phyloP scores from a whole-genome alignment of 1,140 invertebrate genomes.

The Rhagoletis pomonella region DNA sequence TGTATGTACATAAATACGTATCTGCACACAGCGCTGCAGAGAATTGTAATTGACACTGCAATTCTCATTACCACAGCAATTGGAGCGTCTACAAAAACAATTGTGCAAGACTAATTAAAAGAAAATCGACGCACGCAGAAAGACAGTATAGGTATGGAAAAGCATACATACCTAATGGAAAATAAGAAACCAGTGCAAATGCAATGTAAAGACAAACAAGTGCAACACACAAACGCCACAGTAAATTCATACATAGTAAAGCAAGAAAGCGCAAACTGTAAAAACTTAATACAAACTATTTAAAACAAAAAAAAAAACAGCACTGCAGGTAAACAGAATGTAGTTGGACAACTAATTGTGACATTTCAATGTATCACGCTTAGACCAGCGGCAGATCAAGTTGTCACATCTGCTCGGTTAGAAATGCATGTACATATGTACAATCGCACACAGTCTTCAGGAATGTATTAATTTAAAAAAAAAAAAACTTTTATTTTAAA shows the following conservation, averaged over 20 bases:
- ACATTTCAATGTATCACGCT: no score
- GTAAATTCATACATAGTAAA: background rate
- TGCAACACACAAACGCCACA: background rate
- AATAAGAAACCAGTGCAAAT: constrained; percentile 31
- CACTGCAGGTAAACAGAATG: constrained; percentile 26
- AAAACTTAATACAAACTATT: no score
- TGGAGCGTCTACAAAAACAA: constrained; percentile 10
- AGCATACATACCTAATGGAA: background rate
- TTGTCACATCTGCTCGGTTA: no score
- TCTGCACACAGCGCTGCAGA: no score
- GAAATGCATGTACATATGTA: no score
- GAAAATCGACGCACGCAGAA: constrained; percentile 4
- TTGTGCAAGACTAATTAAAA: constrained; percentile 34
- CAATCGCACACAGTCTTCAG: no score
- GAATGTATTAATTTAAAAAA: no score
- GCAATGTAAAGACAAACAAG: background rate
- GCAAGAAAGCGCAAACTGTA: no score
- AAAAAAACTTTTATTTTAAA: no score
- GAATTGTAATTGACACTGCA: background rate
- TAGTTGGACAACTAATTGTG: background rate
- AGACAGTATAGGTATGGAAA: background rate
- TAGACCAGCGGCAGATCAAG: no score
- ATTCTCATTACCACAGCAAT: constrained; percentile 18
- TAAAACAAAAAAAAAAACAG: no score
- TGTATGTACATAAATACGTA: no score